These are phyloP conservation scores for Cantharis rustica DNA, from an alignment of 2,888 invertebrate species.

Conservation along the genomic window DNA sequence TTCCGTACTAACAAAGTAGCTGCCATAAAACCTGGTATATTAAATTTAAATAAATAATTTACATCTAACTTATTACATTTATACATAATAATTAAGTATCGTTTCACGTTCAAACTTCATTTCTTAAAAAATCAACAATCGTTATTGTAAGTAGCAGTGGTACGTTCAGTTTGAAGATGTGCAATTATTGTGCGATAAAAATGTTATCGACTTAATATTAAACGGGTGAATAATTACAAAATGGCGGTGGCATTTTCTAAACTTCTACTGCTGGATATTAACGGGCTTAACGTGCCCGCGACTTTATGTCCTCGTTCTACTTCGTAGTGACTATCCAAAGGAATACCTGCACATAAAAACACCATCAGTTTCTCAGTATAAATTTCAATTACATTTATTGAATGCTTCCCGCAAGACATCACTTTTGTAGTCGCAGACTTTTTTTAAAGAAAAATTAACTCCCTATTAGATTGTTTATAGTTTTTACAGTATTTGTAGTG, in stretches of 20 bases:
- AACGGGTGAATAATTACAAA: conserved; percentile 41
- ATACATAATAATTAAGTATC: not conserved
- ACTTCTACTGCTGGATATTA: conserved; percentile 63
- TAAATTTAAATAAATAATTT: not conserved
- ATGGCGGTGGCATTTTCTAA: conserved; percentile 52
- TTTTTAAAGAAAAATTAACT: no score
- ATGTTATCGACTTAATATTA: not conserved
- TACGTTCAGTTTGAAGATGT: not conserved
- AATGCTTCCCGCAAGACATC: no score
- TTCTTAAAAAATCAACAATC: not conserved
- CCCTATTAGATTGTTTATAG: no score
- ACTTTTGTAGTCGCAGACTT: no score
- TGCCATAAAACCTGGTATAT: not conserved
- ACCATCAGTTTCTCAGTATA: not conserved
- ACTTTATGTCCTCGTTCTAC: conserved; percentile 79
- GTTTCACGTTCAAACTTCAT: not conserved
- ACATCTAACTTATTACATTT: not conserved
- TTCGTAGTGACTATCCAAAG: conserved; percentile 81
- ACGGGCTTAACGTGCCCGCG: conserved; percentile 76
- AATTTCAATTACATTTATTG: not conserved
- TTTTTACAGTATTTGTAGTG: no score
- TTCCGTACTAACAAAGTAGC: not conserved
- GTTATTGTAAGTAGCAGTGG: not conserved
- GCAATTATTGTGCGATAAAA: conserved; percentile 3
- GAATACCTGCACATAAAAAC: conserved; percentile 54